These are phyloP conservation scores for Lapara coniferarum DNA, from an alignment of 2,888 invertebrate species.

Conservation along the genomic window DNA sequence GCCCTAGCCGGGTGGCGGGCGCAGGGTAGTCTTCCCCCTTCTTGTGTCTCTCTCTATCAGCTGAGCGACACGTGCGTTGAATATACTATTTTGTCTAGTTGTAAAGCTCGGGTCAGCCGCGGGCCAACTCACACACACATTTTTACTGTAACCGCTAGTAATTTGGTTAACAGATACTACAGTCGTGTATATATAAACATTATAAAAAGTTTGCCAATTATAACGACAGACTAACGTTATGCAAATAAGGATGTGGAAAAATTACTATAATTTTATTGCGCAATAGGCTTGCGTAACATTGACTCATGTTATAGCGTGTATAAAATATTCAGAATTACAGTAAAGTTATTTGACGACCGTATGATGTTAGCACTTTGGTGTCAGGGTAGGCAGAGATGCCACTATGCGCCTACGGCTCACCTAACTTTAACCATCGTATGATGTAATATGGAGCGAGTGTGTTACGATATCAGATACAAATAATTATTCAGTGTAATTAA, in stretches of 20 bases:
- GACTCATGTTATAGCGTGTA: not conserved
- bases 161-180: conserved; percentile 21
- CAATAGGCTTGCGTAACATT: conserved; percentile 3
- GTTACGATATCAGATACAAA: too few species aligned
- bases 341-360: not conserved
- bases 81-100: conserved; percentile 69
- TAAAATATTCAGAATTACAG: not conserved
- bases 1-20: conserved; percentile 40
- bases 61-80: conserved; percentile 77
- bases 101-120: conserved; percentile 46
- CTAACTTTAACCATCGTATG: too few species aligned
- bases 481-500: too few species aligned
- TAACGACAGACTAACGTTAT: conserved; percentile 21
- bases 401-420: too few species aligned
- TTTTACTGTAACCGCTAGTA: conserved; percentile 20
- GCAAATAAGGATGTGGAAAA: conserved; percentile 17
- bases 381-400: too few species aligned
- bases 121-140: conserved; percentile 29
- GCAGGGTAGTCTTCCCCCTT: conserved; percentile 56
- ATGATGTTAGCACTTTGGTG: too few species aligned
- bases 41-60: conserved; percentile 71
- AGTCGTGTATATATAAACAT: conserved; percentile 19
- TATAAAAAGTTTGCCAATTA: conserved; percentile 23
- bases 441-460: too few species aligned
- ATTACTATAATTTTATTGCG: conserved; percentile 23